Conservation (phyloP, 35 echinoderm and acorn worm genomes). For the Lytechinus variegatus region DNA sequence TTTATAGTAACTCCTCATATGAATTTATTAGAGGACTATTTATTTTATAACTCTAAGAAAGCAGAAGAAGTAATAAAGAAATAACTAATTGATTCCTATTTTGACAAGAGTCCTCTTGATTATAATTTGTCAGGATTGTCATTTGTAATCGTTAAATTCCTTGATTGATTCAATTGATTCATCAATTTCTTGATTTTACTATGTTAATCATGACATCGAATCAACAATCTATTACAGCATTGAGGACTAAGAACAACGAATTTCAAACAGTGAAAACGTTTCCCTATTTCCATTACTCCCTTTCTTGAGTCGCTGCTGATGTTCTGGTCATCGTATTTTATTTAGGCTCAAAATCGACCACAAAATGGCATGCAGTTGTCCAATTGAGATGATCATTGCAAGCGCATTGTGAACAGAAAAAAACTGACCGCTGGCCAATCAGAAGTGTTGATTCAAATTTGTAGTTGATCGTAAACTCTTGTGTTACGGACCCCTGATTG, state of each 20-base stretch:
- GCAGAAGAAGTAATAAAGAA: neutral
- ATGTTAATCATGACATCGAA: neutral
- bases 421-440: no score
- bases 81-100: neutral
- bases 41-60: neutral
- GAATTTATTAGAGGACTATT: neutral
- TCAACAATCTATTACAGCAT: neutral
- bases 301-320: conserved; percentile 1
- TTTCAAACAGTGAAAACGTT: neutral
- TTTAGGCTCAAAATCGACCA: no score
- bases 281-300: neutral
- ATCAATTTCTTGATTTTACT: no score
- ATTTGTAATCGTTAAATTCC: neutral
- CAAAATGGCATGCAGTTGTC: no score
- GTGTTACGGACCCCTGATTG: neutral
- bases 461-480: no score
- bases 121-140: neutral
- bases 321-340: no score
- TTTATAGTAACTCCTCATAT: no score
- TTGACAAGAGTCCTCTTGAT: neutral
- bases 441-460: no score
- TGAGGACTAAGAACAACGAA: neutral
- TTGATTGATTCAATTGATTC: no score
- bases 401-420: no score
- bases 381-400: no score